These are phyloP conservation scores for Enteromius thamalakanensis DNA, from an alignment of 2,797 vertebrate species.

Conservation along the genomic window DNA sequence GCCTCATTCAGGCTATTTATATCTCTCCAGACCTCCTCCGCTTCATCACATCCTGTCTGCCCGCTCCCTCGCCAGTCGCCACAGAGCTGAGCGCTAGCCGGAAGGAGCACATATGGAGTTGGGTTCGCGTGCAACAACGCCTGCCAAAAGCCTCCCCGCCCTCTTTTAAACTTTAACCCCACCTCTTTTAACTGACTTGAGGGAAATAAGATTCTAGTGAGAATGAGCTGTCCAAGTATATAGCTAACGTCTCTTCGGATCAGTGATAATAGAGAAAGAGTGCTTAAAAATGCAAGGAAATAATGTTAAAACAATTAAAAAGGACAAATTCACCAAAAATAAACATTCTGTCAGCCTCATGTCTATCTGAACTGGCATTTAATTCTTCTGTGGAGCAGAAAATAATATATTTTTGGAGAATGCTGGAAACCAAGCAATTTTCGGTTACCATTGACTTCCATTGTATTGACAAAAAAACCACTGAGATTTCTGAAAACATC, in stretches of 20 bases:
- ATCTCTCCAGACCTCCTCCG: slow-evolving; percentile 71
- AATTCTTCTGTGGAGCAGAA: not conserved
- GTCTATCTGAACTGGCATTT: not conserved
- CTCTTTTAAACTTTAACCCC: slow-evolving; percentile 3
- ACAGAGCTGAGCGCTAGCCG: slow-evolving; percentile 66
- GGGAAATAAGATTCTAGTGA: not conserved
- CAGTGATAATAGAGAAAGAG: slow-evolving; percentile 8
- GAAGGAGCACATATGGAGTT: slow-evolving; percentile 57
- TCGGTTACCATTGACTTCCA: not conserved
- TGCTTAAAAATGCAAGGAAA: not conserved
- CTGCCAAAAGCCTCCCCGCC: slow-evolving; percentile 36
- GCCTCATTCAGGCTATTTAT: slow-evolving; percentile 73
- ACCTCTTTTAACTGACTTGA: not conserved
- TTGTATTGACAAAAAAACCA: not conserved
- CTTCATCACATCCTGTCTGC: slow-evolving; percentile 73
- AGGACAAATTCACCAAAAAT: not conserved
- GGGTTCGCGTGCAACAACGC: slow-evolving; percentile 27
- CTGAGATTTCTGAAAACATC: not conserved
- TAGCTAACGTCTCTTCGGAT: not conserved
- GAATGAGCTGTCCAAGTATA: not conserved
- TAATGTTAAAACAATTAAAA: not conserved
- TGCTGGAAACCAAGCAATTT: not conserved
- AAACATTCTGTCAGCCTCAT: not conserved
- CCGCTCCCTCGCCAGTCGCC: slow-evolving; percentile 55
- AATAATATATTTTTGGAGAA: not conserved